phyloP scores from a whole-genome alignment of 2,797 vertebrate genomes.

The Micropoecilia bifurca region DNA sequence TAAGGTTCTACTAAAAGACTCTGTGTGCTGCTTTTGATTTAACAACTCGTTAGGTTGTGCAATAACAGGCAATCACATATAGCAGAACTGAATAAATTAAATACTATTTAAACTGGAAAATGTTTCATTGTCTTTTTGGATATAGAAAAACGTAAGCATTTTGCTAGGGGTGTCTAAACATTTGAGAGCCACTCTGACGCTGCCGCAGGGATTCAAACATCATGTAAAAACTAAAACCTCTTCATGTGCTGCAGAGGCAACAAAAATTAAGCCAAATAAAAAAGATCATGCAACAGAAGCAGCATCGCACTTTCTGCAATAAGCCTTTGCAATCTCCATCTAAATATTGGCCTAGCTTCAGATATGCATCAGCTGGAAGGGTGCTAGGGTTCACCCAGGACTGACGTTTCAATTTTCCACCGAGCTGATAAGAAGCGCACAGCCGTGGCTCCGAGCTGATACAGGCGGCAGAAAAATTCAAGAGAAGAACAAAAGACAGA shows the following conservation, averaged over 20 bases:
- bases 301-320: constrained; percentile 26
- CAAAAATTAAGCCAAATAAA: constrained; percentile 31
- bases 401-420: constrained; percentile 70
- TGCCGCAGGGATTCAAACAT: background rate
- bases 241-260: constrained; percentile 26
- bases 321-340: constrained; percentile 36
- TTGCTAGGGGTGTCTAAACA: background rate
- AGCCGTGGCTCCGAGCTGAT: constrained; percentile 63
- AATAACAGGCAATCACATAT: background rate
- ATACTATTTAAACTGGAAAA: background rate
- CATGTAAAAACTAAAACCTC: background rate
- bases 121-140: background rate
- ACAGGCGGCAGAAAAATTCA: constrained; percentile 67
- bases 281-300: constrained; percentile 49
- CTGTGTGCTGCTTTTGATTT: background rate
- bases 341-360: constrained; percentile 53
- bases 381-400: constrained; percentile 47
- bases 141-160: background rate
- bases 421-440: constrained; percentile 67
- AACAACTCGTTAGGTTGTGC: background rate
- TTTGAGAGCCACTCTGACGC: background rate
- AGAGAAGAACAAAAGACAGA: constrained; percentile 27
- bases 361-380: constrained; percentile 59
- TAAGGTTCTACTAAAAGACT: background rate
- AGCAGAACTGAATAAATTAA: background rate